A percentile compares a stretch with the other conserved stretches of the same genome.
Evolutionary conservation across 2,888 invertebrate species (phyloP).

Genomic region (Dynastes maya): DNA sequence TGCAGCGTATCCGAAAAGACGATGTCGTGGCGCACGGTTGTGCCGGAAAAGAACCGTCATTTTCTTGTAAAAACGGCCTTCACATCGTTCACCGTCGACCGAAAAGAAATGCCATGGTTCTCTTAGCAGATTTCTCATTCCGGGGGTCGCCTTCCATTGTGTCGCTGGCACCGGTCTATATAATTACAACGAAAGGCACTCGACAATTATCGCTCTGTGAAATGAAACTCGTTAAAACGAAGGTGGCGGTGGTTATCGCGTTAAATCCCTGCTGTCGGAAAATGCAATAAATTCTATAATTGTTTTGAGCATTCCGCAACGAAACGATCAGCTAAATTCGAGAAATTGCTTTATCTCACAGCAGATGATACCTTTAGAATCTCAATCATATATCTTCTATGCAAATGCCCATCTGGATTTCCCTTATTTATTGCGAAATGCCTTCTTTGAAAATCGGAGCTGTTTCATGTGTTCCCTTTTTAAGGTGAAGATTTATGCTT

Average conservation of each 20-base stretch:
- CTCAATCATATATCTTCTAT: slow-evolving; percentile 9
- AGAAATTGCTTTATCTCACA: slow-evolving; percentile 14
- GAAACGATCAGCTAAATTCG: slow-evolving; percentile 14
- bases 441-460: neutral
- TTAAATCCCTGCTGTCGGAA: slow-evolving; percentile 30
- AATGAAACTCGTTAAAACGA: slow-evolving; percentile 33
- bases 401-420: slow-evolving; percentile 2
- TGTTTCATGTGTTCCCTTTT: too few relatives aligned
- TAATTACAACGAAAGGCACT: slow-evolving; percentile 30
- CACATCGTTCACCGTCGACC: slow-evolving; percentile 35
- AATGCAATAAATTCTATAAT: slow-evolving; percentile 38
- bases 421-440: neutral
- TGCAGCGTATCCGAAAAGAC: slow-evolving; percentile 9
- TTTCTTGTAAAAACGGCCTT: slow-evolving; percentile 42
- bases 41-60: slow-evolving; percentile 34
- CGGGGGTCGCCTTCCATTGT: slow-evolving; percentile 19
- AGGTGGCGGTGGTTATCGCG: slow-evolving; percentile 8
- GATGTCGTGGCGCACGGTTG: slow-evolving; percentile 5
- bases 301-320: slow-evolving; percentile 9
- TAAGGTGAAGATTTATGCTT: too few relatives aligned
- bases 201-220: slow-evolving; percentile 35
- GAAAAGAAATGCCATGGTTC: slow-evolving; percentile 18
- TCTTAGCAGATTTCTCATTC: slow-evolving; percentile 21
- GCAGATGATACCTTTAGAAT: slow-evolving; percentile 30
- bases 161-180: neutral